Percentiles rank a stretch among this genome's conserved stretches.
These are phyloP conservation scores for Poeciliopsis turneri DNA, from an alignment of 2,797 vertebrate genomes.

Conservation along the genomic window DNA sequence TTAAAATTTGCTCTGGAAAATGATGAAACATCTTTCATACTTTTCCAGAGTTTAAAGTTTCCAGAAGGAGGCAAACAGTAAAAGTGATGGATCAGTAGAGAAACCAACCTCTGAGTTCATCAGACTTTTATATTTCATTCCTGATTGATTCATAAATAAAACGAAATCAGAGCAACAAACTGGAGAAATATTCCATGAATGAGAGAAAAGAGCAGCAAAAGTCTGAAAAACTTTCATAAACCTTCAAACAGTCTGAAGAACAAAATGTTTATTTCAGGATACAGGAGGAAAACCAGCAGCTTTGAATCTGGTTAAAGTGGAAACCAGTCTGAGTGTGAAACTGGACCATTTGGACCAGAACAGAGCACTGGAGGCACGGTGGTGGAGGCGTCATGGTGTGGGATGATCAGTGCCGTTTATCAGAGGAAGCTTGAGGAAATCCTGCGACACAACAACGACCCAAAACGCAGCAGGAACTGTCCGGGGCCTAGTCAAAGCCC, in stretches of 20 bases:
- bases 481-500: not conserved
- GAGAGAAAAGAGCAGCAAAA: too few species aligned
- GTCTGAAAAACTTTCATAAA: too few species aligned
- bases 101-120: not conserved
- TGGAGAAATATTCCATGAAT: too few species aligned
- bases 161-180: too few species aligned
- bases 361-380: too few species aligned
- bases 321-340: too few species aligned
- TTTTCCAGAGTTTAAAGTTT: not conserved
- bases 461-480: not conserved
- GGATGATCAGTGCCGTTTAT: not conserved
- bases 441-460: not conserved
- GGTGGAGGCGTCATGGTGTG: too few species aligned
- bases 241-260: too few species aligned
- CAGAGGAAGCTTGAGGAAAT: not conserved
- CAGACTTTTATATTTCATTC: not conserved
- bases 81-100: not conserved
- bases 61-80: not conserved
- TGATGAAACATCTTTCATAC: not conserved
- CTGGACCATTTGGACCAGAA: not conserved
- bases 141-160: not conserved
- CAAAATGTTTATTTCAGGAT: too few species aligned
- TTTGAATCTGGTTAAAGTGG: too few species aligned
- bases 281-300: too few species aligned
- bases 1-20: not conserved